phyloP scores from a whole-genome alignment of 2,888 invertebrate genomes.

The Drosophila atripex region DNA sequence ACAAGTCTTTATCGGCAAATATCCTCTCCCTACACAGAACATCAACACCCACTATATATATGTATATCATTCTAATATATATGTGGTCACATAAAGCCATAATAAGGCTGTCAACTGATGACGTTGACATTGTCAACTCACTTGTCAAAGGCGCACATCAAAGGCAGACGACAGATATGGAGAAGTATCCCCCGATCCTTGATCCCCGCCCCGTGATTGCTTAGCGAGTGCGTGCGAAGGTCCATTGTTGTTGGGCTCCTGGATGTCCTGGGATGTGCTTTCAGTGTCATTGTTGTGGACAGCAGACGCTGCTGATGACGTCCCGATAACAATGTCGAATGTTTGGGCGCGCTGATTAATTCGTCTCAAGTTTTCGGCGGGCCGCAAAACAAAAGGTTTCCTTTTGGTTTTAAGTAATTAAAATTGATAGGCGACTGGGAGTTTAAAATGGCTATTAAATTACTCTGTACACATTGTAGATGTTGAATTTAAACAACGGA shows the following conservation, averaged over 20 bases:
- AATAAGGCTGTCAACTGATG: conserved; percentile 83
- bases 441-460: conserved; percentile 26
- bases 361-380: conserved; percentile 55
- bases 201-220: conserved; percentile 15
- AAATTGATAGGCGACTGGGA: conserved; percentile 49
- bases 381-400: conserved; percentile 60
- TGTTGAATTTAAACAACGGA: not conserved
- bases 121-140: conserved; percentile 84
- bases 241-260: conserved; percentile 45
- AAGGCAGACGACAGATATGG: conserved; percentile 78
- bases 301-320: conserved; percentile 53
- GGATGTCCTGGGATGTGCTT: conserved; percentile 40
- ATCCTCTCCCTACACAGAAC: conserved; percentile 1
- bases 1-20: conserved; percentile 24
- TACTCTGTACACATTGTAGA: not conserved
- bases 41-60: conserved; percentile 12
- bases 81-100: conserved; percentile 61
- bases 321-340: conserved; percentile 74
- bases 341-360: conserved; percentile 70
- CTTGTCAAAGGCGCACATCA: conserved; percentile 83
- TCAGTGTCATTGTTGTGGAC: conserved; percentile 66
- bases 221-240: conserved; percentile 27
- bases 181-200: conserved; percentile 37
- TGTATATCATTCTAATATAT: conserved; percentile 4
- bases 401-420: conserved; percentile 58